Conservation (phyloP, 2,797 vertebrate genomes). For the Pterois miles region DNA sequence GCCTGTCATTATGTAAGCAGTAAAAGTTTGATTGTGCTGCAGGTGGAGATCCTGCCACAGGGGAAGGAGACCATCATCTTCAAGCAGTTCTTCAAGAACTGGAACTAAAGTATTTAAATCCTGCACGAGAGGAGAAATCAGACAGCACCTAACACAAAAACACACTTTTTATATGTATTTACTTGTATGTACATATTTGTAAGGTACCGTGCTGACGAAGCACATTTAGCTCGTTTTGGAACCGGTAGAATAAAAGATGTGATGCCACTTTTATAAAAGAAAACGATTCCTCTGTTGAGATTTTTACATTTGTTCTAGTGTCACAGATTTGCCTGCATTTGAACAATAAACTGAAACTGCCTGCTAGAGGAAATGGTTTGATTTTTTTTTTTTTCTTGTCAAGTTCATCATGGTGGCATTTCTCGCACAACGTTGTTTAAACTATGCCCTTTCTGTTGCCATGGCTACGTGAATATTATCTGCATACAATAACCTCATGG, state of each 20-base stretch:
- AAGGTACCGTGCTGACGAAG: slow-evolving; percentile 14
- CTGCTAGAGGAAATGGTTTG: slow-evolving; percentile 4
- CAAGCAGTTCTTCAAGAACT: slow-evolving; percentile 93
- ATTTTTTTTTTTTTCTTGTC: neutral
- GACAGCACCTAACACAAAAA: slow-evolving; percentile 16
- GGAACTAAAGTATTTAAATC: slow-evolving; percentile 80
- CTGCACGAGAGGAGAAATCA: slow-evolving; percentile 26
- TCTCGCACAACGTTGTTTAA: slow-evolving; percentile 3
- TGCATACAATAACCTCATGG: neutral
- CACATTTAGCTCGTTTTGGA: slow-evolving; percentile 8
- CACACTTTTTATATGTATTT: slow-evolving; percentile 29
- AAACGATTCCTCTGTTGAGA: slow-evolving; percentile 21
- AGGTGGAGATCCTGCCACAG: slow-evolving; percentile 95
- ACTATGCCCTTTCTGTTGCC: neutral
- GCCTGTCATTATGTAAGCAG: too few relatives aligned
- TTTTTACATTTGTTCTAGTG: slow-evolving; percentile 61
- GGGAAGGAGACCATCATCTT: slow-evolving; percentile 91
- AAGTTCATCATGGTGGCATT: too few relatives aligned
- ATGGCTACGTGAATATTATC: neutral
- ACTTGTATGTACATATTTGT: slow-evolving; percentile 67
- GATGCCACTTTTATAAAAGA: slow-evolving; percentile 70
- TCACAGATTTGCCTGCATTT: slow-evolving; percentile 41
- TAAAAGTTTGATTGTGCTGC: slow-evolving; percentile 7
- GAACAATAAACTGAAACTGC: slow-evolving; percentile 57
- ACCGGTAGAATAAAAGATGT: slow-evolving; percentile 39